phyloP scores from a whole-genome alignment of 2,888 invertebrate species.

The Xylota segnis region DNA sequence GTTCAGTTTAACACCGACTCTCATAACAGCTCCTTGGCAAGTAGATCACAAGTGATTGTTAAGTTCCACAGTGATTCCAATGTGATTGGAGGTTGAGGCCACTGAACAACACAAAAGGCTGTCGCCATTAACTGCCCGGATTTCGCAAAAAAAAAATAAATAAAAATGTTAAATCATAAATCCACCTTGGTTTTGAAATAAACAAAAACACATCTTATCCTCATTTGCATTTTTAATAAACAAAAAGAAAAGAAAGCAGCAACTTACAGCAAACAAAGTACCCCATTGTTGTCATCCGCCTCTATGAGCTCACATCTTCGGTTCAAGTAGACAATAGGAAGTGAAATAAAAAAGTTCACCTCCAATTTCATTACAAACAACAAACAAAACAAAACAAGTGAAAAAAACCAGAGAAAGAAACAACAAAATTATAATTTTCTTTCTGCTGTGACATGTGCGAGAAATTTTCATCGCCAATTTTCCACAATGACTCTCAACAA shows the following conservation, averaged over 20 bases:
- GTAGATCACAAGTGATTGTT: neutral
- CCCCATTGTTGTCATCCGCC: slow-evolving; percentile 20
- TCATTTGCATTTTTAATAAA: slow-evolving; percentile 60
- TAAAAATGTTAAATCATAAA: slow-evolving; percentile 12
- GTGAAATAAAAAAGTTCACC: slow-evolving; percentile 37
- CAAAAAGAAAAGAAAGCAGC: slow-evolving; percentile 12
- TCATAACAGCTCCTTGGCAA: no score
- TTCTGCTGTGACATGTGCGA: slow-evolving; percentile 52
- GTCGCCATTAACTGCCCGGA: neutral
- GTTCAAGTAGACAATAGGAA: slow-evolving; percentile 31
- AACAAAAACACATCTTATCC: neutral
- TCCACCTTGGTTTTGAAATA: slow-evolving; percentile 1
- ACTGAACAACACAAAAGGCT: neutral
- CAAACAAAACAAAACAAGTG: slow-evolving; percentile 18
- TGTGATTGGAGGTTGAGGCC: neutral
- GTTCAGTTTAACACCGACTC: no score
- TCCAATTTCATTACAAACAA: slow-evolving; percentile 30
- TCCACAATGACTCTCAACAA: slow-evolving; percentile 35
- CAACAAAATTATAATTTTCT: slow-evolving; percentile 56
- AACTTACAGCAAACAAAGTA: slow-evolving; percentile 19
- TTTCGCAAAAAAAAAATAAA: neutral
- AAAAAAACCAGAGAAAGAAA: slow-evolving; percentile 15
- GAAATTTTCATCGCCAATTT: slow-evolving; percentile 56
- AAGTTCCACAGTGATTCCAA: neutral
- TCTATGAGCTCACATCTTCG: slow-evolving; percentile 12